These are phyloP conservation scores for Eutolmus rufibarbis DNA, from an alignment of 2,888 invertebrate species.

Conservation along the genomic window DNA sequence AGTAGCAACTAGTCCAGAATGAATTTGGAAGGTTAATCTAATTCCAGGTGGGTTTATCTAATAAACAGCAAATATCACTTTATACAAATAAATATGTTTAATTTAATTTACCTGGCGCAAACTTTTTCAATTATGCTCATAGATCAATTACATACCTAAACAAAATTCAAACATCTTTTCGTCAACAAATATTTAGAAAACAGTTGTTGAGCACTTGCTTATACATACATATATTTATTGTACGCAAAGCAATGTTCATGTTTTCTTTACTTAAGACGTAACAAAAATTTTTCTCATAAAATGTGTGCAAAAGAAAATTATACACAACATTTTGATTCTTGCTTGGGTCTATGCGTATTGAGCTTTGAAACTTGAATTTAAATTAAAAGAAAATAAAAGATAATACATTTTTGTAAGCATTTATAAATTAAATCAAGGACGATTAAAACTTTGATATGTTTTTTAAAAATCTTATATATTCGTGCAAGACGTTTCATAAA, in stretches of 20 bases:
- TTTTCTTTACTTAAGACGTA: neutral
- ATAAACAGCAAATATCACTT: neutral
- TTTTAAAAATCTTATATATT: no score
- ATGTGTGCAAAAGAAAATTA: no score
- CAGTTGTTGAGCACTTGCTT: neutral
- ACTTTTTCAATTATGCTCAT: neutral
- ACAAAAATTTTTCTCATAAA: no score
- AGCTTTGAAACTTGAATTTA: no score
- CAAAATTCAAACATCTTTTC: neutral
- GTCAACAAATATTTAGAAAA: neutral
- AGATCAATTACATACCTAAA: neutral
- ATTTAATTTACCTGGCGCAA: neutral
- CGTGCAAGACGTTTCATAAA: no score
- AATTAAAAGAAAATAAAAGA: no score
- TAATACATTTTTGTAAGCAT: no score
- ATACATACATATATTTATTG: neutral
- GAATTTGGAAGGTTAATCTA: no score
- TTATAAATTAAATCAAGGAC: no score
- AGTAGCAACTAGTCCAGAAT: no score
- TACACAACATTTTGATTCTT: neutral
- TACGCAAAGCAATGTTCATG: neutral
- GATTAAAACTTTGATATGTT: no score
- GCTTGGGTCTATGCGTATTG: neutral
- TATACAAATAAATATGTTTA: neutral
- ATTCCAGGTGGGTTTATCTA: neutral